Evolutionary conservation across 2,113 vertebrate species (phyloP), one percentile per base, ranked within the genome.

Genomic region (Nothobranchius kuhntae): DNA sequence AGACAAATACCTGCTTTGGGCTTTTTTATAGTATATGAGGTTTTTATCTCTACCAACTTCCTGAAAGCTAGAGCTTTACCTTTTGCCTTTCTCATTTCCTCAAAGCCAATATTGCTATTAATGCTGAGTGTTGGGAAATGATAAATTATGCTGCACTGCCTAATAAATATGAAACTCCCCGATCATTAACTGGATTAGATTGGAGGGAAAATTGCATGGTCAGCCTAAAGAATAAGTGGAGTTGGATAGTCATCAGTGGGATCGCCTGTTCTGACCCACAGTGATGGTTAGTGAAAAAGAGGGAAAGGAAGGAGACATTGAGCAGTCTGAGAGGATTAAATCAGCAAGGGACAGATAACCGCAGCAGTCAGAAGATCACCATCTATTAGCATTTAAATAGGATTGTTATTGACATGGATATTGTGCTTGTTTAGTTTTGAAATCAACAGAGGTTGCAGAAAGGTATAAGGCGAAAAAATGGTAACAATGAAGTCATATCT

Each of bases 111-210:
- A 76, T 57, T 48, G 61, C 71, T 79, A 73, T 84, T 86, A 83
- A 86, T 89, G 75, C 53, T 51, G 17, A 36, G 53, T 12, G 61
- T 65, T 75, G 67, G 60, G 68, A 87, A 80, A 86, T 86, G 76
- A 89, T 85, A 76, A 78, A 87, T 79, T 65, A 74, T 30, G 36
- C n/a, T 47, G 61, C 24, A 53, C 61, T 54, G 53, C 60, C 61
- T 81, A 79, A 82, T 89, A 85, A 88, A 88, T 88, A 85, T 90
- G 75, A 86, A 89, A 88, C 80, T 76, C 79, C 71, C 75, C 76
- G 64, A 85, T 91, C 80, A 85, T 90, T 91, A 86, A 82, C 68
- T 65, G 78, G 74, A 91, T 87, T 84, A 83, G 69, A 88, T 83
- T 78, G 65, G 78, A 83, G 36, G 67, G 73, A 78, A 88, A 87